A percentile compares a stretch with the other conserved stretches of the same genome.
Evolutionary conservation across 30 jellyfish, hydroid and myxozoan species (phyloP).

Genomic region (Turritopsis rubra): DNA sequence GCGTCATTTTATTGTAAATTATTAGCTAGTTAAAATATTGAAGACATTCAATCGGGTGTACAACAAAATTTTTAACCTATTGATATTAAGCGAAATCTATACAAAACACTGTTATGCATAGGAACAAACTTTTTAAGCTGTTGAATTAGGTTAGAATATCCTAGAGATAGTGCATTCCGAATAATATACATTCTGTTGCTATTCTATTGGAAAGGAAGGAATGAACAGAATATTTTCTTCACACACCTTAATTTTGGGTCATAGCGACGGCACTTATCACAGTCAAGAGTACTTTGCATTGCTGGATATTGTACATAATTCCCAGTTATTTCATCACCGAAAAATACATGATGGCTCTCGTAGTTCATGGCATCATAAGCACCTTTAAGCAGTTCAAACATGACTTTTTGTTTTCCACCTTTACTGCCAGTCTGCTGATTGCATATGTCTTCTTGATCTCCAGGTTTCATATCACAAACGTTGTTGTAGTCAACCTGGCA

Average conservation of each 20-base stretch:
- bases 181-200: background rate
- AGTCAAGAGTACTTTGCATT: background rate
- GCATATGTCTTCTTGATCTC: background rate
- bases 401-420: no score
- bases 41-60: no score
- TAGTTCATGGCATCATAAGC: background rate
- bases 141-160: no score
- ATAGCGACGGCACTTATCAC: background rate
- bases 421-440: no score
- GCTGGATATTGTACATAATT: background rate
- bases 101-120: no score
- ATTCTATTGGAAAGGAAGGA: no score
- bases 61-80: no score
- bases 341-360: background rate
- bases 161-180: no score
- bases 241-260: background rate
- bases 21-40: no score
- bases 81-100: no score
- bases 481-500: background rate
- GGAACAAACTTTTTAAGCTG: no score
- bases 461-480: background rate
- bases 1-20: background rate
- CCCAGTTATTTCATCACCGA: background rate
- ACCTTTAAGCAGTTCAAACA: background rate
- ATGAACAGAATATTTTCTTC: no score